A percentile compares a stretch with the other conserved stretches of the same genome.
phyloP scores from a whole-genome alignment of 2,888 invertebrate genomes.

The Cheilosia soror region DNA sequence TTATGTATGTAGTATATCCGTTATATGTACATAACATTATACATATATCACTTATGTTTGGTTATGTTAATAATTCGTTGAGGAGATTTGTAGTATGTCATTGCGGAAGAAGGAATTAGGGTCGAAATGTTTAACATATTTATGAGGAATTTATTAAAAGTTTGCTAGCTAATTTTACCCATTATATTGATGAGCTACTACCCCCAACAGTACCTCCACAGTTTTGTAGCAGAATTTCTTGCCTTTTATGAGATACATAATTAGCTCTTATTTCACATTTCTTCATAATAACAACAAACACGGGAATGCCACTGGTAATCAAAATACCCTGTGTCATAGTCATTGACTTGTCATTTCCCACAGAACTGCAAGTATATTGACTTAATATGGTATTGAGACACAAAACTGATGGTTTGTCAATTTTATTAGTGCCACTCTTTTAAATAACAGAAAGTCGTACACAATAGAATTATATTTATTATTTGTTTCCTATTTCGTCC shows the following conservation, averaged over 20 bases:
- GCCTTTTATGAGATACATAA: conserved; percentile 62
- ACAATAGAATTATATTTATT: no score
- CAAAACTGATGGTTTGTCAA: no score
- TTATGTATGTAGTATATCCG: background rate
- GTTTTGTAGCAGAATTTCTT: conserved; percentile 19
- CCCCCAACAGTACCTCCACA: background rate
- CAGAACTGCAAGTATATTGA: no score
- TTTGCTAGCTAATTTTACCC: conserved; percentile 45
- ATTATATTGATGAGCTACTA: conserved; percentile 24
- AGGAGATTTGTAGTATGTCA: background rate
- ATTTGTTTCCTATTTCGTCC: no score
- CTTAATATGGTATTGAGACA: no score
- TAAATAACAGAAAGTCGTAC: no score
- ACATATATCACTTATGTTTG: conserved; percentile 1
- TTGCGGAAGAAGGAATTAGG: conserved; percentile 28
- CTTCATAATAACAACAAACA: no score
- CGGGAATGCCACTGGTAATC: no score
- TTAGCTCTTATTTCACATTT: conserved; percentile 53
- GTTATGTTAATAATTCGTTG: background rate
- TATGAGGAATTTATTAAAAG: conserved; percentile 42
- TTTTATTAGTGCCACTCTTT: no score
- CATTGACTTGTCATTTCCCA: no score
- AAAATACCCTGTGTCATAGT: no score
- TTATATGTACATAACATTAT: no score
- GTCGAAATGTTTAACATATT: conserved; percentile 55